Percentiles rank a stretch among this genome's conserved stretches.
These are phyloP conservation scores for Megalurothrips usitatus DNA, from an alignment of 2,888 invertebrate genomes.

Conservation along the genomic window DNA sequence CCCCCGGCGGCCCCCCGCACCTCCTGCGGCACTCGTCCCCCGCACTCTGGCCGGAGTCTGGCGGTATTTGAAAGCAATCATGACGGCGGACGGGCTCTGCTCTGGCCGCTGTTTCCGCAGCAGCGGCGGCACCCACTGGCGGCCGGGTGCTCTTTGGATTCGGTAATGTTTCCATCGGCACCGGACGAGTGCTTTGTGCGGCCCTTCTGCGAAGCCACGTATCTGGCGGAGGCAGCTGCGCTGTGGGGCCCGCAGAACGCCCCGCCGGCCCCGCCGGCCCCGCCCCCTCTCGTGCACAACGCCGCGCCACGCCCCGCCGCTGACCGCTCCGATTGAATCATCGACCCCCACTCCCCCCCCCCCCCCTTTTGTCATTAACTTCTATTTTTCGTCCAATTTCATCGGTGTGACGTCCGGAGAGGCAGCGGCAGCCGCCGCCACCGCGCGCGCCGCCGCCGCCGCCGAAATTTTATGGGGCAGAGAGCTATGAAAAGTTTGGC, in stretches of 20 bases:
- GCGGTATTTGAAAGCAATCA: constrained; percentile 12
- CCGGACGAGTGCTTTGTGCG: neutral
- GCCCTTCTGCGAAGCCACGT: no score
- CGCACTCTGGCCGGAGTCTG: neutral
- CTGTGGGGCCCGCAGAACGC: neutral
- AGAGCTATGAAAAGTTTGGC: neutral
- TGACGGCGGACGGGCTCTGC: no score
- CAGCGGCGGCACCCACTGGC: neutral
- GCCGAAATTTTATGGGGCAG: neutral
- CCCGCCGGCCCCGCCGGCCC: constrained; percentile 4
- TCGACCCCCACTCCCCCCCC: neutral
- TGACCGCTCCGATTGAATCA: neutral
- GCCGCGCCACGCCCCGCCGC: neutral
- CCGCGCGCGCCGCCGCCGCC: neutral
- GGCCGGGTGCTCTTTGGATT: neutral
- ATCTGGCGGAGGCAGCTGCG: neutral
- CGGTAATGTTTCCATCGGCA: constrained; percentile 18
- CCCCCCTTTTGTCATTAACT: constrained; percentile 21
- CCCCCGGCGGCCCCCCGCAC: neutral
- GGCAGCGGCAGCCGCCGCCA: neutral
- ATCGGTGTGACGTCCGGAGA: constrained; percentile 1
- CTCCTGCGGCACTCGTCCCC: neutral
- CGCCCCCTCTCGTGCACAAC: neutral
- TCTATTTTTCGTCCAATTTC: constrained; percentile 24
- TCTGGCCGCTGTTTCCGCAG: constrained; percentile 1